These are phyloP conservation scores for Rhinatrema bivittatum DNA, from an alignment of 2,797 vertebrate genomes.

Conservation along the genomic window DNA sequence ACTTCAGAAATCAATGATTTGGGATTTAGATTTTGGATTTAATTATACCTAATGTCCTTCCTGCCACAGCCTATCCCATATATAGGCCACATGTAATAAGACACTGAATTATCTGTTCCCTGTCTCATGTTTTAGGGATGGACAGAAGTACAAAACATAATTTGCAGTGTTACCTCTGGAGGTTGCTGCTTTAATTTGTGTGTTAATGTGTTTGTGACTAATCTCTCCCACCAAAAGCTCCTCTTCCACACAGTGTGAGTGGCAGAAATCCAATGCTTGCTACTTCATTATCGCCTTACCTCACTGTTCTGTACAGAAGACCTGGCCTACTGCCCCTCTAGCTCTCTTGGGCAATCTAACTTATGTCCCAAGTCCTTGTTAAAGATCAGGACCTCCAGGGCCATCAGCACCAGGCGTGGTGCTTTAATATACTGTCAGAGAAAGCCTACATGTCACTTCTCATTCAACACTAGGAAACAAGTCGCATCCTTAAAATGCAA, in stretches of 20 bases:
- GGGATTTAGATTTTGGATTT: no score
- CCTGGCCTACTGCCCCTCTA: no score
- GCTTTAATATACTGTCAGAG: conserved; percentile 48
- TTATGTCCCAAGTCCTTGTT: conserved; percentile 63
- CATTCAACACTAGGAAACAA: conserved; percentile 39
- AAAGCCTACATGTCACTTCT: conserved; percentile 47
- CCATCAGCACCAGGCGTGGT: conserved; percentile 49
- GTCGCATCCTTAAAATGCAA: no score
- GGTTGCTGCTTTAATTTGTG: neutral
- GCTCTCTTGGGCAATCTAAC: conserved; percentile 70
- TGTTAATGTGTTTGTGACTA: conserved; percentile 24
- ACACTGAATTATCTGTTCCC: no score
- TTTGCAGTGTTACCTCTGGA: no score
- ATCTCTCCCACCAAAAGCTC: conserved; percentile 29
- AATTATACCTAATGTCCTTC: no score
- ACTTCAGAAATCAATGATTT: no score
- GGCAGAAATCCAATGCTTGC: conserved; percentile 96
- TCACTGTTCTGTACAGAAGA: conserved; percentile 65
- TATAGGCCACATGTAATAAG: no score
- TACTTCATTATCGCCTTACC: conserved; percentile 84
- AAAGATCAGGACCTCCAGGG: conserved; percentile 74
- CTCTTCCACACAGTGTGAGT: conserved; percentile 56
- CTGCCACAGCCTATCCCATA: no score
- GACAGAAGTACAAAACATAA: no score
- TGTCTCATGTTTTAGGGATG: no score